These are phyloP conservation scores for Maniola hyperantus DNA, from an alignment of 2,888 invertebrate genomes.

Conservation along the genomic window DNA sequence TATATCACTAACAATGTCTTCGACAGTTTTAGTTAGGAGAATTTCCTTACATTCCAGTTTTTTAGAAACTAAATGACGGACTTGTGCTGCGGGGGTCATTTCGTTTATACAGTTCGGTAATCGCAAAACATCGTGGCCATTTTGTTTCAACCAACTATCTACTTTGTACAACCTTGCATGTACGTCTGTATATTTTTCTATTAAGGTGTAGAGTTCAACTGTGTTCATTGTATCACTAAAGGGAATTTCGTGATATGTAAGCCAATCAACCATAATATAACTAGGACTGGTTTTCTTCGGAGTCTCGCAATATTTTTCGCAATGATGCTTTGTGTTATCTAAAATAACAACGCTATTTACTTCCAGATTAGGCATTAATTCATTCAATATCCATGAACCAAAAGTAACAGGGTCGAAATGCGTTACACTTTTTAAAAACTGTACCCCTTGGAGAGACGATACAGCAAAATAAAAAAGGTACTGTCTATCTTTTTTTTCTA, in stretches of 20 bases:
- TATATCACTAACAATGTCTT: not conserved
- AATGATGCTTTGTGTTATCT: slow-evolving; percentile 25
- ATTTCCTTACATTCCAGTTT: not conserved
- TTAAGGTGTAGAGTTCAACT: slow-evolving; percentile 24
- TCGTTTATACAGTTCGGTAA: slow-evolving; percentile 32
- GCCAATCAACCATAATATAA: slow-evolving; percentile 32
- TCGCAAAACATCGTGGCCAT: slow-evolving; percentile 28
- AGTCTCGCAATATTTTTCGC: slow-evolving; percentile 21
- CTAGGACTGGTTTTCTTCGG: slow-evolving; percentile 24
- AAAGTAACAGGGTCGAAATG: slow-evolving; percentile 16
- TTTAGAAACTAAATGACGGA: slow-evolving; percentile 11
- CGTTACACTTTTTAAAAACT: not conserved
- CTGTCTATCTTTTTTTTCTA: not conserved
- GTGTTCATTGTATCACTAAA: slow-evolving; percentile 21
- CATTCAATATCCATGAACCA: slow-evolving; percentile 17
- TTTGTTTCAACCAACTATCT: slow-evolving; percentile 27
- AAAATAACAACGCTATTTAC: slow-evolving; percentile 25
- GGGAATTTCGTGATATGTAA: slow-evolving; percentile 26
- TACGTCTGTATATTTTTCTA: slow-evolving; percentile 26
- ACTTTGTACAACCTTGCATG: slow-evolving; percentile 22
- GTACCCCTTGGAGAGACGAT: slow-evolving; percentile 18
- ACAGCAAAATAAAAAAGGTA: slow-evolving; percentile 18
- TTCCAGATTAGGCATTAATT: slow-evolving; percentile 11
- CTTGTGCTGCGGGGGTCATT: slow-evolving; percentile 22
- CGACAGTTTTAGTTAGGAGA: not conserved